These are phyloP conservation scores for Syngnathus rostellatus DNA, from an alignment of 2,797 vertebrate genomes.

Conservation along the genomic window DNA sequence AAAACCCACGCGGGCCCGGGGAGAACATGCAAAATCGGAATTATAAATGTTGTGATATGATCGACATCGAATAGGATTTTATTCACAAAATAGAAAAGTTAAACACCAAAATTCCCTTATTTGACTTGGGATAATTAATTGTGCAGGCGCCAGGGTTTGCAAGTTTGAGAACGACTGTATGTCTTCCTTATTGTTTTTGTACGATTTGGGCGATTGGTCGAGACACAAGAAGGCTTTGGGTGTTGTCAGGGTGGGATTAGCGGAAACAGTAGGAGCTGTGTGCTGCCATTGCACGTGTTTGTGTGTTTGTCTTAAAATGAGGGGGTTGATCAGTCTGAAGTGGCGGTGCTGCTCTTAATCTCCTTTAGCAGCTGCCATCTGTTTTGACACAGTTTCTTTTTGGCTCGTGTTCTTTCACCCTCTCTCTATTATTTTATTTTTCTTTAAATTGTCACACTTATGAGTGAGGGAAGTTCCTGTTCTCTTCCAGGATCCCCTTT, in stretches of 20 bases:
- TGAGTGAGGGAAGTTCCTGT: conserved; percentile 14
- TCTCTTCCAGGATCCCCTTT: conserved; percentile 36
- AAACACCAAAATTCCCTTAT: too few species aligned
- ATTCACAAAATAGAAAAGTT: too few species aligned
- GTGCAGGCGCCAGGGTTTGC: too few species aligned
- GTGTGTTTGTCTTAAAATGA: conserved; percentile 1
- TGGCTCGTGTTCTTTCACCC: conserved; percentile 32
- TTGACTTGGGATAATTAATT: too few species aligned
- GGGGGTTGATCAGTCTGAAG: conserved; percentile 40
- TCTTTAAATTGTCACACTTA: neutral
- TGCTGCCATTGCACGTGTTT: neutral
- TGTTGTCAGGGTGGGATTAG: conserved; percentile 14
- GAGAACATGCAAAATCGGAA: too few species aligned
- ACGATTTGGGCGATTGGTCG: conserved; percentile 1
- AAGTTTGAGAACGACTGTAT: neutral
- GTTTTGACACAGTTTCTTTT: conserved; percentile 50
- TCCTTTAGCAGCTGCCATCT: conserved; percentile 62
- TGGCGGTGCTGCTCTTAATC: conserved; percentile 54
- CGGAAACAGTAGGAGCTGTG: conserved; percentile 27
- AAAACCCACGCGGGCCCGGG: too few species aligned
- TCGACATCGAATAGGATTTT: too few species aligned
- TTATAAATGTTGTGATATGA: too few species aligned
- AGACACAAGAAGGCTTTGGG: conserved; percentile 15
- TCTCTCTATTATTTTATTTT: conserved; percentile 3
- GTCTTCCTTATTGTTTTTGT: neutral